A percentile compares a stretch with the other conserved stretches of the same genome.
phyloP scores from a whole-genome alignment of 2,888 invertebrate genomes.

The Lissonota sp. region DNA sequence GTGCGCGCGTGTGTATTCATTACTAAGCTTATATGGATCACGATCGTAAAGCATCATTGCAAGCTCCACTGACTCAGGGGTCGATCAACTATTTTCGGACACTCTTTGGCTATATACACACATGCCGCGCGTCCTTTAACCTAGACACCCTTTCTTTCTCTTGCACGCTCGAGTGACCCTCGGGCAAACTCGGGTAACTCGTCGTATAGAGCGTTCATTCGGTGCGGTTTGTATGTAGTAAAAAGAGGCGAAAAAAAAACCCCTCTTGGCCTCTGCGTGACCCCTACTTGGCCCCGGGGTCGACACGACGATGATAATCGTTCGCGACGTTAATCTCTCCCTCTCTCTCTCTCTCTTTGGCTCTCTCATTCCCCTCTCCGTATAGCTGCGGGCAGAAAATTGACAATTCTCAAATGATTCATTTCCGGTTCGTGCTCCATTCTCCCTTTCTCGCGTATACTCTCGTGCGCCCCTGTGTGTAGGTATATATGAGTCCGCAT shows the following conservation, averaged over 20 bases:
- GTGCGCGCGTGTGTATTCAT: background rate
- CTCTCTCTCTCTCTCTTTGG: constrained; percentile 35
- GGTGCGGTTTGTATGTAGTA: constrained; percentile 39
- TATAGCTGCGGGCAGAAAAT: constrained; percentile 71
- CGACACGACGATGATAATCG: constrained; percentile 61
- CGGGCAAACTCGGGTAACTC: constrained; percentile 39
- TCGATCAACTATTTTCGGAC: constrained; percentile 64
- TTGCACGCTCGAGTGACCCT: constrained; percentile 61
- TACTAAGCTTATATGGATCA: constrained; percentile 2
- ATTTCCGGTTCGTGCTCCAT: constrained; percentile 77
- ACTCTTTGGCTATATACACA: constrained; percentile 35
- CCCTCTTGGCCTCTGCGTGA: constrained; percentile 57
- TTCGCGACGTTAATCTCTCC: constrained; percentile 59
- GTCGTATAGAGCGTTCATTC: constrained; percentile 33
- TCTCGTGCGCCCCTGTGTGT: background rate
- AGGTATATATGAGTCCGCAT: constrained; percentile 23
- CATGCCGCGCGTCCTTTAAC: constrained; percentile 52
- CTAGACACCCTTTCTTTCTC: constrained; percentile 62
- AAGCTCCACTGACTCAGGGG: constrained; percentile 58
- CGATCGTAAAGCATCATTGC: constrained; percentile 25
- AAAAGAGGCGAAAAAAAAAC: constrained; percentile 19
- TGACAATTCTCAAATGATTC: constrained; percentile 81
- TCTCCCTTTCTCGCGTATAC: constrained; percentile 42
- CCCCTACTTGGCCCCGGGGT: constrained; percentile 59
- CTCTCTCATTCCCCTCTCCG: constrained; percentile 23